A percentile compares a stretch with the other conserved stretches of the same genome.
These are phyloP conservation scores for Psittacula cyanocephala DNA, from an alignment of 2,113 vertebrate species.

Conservation along the genomic window DNA sequence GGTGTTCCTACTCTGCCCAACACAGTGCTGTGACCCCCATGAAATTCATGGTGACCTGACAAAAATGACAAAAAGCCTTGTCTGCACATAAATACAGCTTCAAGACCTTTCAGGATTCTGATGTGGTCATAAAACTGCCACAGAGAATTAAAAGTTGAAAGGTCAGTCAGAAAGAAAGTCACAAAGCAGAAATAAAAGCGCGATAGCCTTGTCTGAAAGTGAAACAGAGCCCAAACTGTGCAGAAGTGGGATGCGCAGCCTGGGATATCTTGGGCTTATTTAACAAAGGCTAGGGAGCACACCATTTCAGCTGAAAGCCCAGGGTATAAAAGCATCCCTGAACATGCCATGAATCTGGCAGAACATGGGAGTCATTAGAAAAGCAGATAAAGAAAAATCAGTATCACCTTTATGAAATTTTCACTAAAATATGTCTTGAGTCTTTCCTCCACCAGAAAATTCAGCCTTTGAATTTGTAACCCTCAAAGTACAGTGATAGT, in stretches of 20 bases:
- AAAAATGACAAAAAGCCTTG: neutral
- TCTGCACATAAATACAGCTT: neutral
- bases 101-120: neutral
- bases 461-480: neutral
- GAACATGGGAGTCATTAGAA: accelerated
- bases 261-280: neutral
- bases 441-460: neutral
- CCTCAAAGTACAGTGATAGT: neutral
- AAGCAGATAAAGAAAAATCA: neutral
- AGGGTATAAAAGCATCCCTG: neutral
- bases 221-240: neutral
- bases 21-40: accelerated
- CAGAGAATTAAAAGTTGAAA: neutral
- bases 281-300: neutral
- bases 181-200: neutral
- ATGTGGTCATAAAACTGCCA: neutral
- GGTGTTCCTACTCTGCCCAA: neutral
- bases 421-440: neutral
- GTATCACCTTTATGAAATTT: neutral
- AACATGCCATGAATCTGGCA: accelerated
- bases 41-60: neutral
- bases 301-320: neutral
- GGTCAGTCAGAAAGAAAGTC: neutral
- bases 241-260: neutral
- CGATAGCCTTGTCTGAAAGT: accelerated